phyloP scores from a whole-genome alignment of 1,140 invertebrate genomes.

The Periplaneta americana region DNA sequence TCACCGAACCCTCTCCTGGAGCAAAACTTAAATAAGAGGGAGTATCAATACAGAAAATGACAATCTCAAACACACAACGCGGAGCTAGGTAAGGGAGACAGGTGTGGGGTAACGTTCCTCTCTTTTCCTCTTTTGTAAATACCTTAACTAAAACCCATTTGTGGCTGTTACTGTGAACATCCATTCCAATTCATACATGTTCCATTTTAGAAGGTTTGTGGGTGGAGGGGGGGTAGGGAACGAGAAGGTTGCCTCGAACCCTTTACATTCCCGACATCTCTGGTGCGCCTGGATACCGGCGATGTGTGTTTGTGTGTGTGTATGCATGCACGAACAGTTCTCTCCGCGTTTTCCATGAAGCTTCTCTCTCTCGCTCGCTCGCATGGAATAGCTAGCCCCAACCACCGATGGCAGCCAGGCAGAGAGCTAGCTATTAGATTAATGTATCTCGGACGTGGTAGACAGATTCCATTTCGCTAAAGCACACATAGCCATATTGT shows the following conservation, averaged over 20 bases:
- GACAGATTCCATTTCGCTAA: slow-evolving; percentile 21
- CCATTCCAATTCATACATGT: neutral
- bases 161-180: neutral
- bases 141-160: neutral
- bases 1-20: too few relatives aligned
- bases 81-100: neutral
- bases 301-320: neutral
- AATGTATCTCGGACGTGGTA: slow-evolving; percentile 16
- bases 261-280: neutral
- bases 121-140: neutral
- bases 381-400: neutral
- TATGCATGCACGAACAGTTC: neutral
- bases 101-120: neutral
- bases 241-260: neutral
- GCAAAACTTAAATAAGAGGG: too few relatives aligned
- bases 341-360: neutral
- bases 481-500: slow-evolving; percentile 7
- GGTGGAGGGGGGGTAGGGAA: too few relatives aligned
- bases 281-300: too few relatives aligned
- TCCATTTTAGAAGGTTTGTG: neutral
- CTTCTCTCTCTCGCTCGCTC: neutral
- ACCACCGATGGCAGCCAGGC: neutral
- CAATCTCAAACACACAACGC: neutral
- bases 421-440: slow-evolving; percentile 14
- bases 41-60: neutral